These are phyloP conservation scores for Crossocerus cetratus DNA, from an alignment of 2,888 invertebrate species.

Conservation along the genomic window DNA sequence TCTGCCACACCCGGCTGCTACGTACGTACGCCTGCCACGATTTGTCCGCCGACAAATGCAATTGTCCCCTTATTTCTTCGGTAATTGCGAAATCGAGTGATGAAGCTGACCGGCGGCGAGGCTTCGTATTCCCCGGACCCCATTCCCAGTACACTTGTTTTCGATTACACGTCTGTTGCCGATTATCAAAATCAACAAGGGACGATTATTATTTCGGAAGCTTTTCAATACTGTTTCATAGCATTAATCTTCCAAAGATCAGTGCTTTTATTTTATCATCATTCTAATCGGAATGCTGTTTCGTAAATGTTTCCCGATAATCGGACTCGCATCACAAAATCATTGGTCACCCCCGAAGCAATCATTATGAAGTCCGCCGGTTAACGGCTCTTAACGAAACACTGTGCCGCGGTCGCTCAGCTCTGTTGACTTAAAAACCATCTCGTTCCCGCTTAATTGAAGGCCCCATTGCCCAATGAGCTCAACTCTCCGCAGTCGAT, in stretches of 20 bases:
- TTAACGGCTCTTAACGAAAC: no score
- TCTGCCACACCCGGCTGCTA: constrained; percentile 6
- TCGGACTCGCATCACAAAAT: no score
- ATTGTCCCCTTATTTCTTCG: constrained; percentile 61
- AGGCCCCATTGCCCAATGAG: constrained; percentile 17
- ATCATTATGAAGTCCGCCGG: constrained; percentile 12
- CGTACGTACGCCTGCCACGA: constrained; percentile 39
- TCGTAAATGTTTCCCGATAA: no score
- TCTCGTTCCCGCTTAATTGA: constrained; percentile 27
- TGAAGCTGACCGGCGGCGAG: constrained; percentile 38
- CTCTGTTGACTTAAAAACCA: constrained; percentile 14
- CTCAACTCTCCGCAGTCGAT: background rate
- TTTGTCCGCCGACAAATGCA: constrained; percentile 61
- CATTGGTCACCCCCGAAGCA: no score
- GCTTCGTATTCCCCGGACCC: background rate
- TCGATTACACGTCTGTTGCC: background rate
- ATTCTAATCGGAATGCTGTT: no score
- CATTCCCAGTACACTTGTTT: background rate
- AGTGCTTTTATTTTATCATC: no score
- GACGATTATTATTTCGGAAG: no score
- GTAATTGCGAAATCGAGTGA: constrained; percentile 61
- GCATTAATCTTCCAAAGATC: no score
- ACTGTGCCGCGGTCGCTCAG: no score
- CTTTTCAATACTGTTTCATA: no score
- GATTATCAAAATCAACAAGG: no score